Evolutionary conservation across 30 jellyfish, hydroid and myxozoan species (phyloP), one percentile per base, ranked within the genome.

Genomic region (Hydra vulgaris): DNA sequence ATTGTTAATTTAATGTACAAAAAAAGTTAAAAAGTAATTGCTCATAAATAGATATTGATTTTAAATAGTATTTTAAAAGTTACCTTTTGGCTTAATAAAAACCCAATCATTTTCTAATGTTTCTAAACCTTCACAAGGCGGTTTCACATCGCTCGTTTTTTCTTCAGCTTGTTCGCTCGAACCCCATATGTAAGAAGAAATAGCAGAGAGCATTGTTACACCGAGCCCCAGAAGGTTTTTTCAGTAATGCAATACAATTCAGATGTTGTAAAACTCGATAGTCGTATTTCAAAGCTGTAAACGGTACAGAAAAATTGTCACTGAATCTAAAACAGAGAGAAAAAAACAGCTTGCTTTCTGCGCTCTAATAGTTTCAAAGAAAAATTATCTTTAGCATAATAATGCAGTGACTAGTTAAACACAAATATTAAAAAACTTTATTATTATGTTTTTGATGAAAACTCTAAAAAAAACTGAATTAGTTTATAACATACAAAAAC

Each of bases 141-240:
- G 61, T 40, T 40, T 40, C 69, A 53, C 55, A 23, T 78, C 94
- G 68, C 82, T 88, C 12, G 82, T 53, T 73, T 86, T 87, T 21
- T 71, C 81, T 23, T 54, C 89, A 21, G 82, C 55, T 20, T 74
- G 82, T 53, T 87, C 88, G 19, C 82, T 87, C 15, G 82, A 26
- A 21, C 97, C 97, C 88, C 95, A 91, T 77, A 91, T 71, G 68
- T 86, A 91, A 52, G 97, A 67, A 8, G 96, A 74, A 24, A 91
- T 55, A 12, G 95, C 97, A 16, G 97, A 86, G 61, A 91, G 81
- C 97, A 91, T 91, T 83, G 61, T 12, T 40, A 40, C 61, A 3
- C 61, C 61, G 61, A 12, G 61, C 61, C 61, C 12, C 8, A 40
- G 61, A 40, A 40, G 61, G 61, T 40, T 12, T 5, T 3, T 3